phyloP scores from a whole-genome alignment of 2,797 vertebrate species.

The Peromyscus nudipes region DNA sequence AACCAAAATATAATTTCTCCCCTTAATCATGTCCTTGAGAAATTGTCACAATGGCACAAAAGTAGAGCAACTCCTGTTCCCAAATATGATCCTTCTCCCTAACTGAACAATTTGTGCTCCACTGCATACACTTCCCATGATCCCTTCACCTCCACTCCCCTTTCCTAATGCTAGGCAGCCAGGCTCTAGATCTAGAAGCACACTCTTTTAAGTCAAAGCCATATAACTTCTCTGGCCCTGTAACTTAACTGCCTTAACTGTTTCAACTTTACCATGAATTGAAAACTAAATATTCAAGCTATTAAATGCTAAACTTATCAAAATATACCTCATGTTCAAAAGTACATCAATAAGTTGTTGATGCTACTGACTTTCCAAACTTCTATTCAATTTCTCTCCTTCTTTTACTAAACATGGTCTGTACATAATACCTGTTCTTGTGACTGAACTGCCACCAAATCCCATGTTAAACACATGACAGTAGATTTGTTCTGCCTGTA shows the following conservation, averaged over 20 bases:
- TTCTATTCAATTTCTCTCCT: constrained; percentile 28
- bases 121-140: background rate
- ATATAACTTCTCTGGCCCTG: constrained; percentile 11
- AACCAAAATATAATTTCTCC: background rate
- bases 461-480: constrained; percentile 20
- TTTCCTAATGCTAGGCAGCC: background rate
- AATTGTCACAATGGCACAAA: background rate
- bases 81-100: background rate
- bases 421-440: background rate
- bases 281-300: constrained; percentile 39
- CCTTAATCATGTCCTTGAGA: background rate
- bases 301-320: constrained; percentile 2
- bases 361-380: constrained; percentile 6
- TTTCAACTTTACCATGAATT: constrained; percentile 24
- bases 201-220: background rate
- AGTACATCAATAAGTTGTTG: constrained; percentile 1
- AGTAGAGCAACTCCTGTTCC: background rate
- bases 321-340: constrained; percentile 59
- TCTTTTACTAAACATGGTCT: constrained; percentile 28
- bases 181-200: background rate
- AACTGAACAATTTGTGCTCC: background rate
- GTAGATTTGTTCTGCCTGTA: background rate
- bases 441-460: constrained; percentile 34
- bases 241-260: background rate
- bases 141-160: background rate